Conservation (phyloP, 2,888 invertebrate genomes). For the Andrena dorsata region DNA sequence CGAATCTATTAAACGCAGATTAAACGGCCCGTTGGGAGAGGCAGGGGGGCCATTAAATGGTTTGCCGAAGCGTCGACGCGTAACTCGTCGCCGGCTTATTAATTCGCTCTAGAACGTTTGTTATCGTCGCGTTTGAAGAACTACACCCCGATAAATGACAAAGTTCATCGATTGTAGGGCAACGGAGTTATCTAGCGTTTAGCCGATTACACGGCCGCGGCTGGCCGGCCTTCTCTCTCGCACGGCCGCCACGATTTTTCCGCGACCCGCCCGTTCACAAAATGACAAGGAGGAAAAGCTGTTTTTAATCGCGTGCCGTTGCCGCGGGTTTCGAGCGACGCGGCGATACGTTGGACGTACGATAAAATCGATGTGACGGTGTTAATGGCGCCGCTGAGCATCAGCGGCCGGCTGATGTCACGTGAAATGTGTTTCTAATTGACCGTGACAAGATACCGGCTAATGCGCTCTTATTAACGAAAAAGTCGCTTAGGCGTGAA, state of each 20-base stretch:
- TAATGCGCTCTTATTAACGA: slow-evolving; percentile 66
- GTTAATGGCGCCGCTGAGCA: slow-evolving; percentile 54
- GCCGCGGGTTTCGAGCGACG: too few species aligned
- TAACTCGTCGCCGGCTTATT: slow-evolving; percentile 41
- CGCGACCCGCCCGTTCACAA: not conserved
- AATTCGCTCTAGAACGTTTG: slow-evolving; percentile 53
- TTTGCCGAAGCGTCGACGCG: slow-evolving; percentile 46
- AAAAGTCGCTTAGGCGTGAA: slow-evolving; percentile 45
- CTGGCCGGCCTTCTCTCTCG: slow-evolving; percentile 4
- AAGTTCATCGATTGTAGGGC: slow-evolving; percentile 76
- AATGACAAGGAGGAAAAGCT: too few species aligned
- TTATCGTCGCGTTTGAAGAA: slow-evolving; percentile 61
- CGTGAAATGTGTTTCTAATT: slow-evolving; percentile 62
- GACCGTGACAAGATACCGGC: slow-evolving; percentile 56
- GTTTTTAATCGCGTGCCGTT: too few species aligned
- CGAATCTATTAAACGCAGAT: slow-evolving; percentile 43
- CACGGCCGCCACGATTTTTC: slow-evolving; percentile 29
- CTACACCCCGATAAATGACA: slow-evolving; percentile 74
- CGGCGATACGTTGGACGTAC: not conserved
- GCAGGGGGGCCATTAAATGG: slow-evolving; percentile 31
- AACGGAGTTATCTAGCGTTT: slow-evolving; percentile 69
- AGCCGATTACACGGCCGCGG: slow-evolving; percentile 53
- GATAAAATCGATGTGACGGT: slow-evolving; percentile 56
- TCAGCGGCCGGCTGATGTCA: slow-evolving; percentile 46
- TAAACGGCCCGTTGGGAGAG: slow-evolving; percentile 26